These are phyloP conservation scores for Brienomyrus longianalis DNA, from an alignment of 2,113 vertebrate genomes.

Conservation along the genomic window DNA sequence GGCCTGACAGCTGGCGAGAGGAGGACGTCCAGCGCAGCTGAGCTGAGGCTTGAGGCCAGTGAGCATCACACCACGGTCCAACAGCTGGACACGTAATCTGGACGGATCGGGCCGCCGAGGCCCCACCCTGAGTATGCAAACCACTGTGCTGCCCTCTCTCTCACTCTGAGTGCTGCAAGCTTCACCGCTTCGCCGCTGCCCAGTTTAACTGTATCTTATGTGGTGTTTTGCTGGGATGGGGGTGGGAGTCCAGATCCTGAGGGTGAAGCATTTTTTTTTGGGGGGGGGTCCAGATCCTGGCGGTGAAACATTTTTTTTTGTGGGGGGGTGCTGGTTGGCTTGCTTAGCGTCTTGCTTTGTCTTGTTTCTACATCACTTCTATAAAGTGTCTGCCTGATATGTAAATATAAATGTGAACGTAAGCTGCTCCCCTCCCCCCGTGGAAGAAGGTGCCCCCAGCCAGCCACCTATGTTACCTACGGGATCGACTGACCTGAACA, in stretches of 20 bases:
- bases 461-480: neutral
- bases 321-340: neutral
- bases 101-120: neutral
- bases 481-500: neutral
- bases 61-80: constrained; percentile 48
- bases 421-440: neutral
- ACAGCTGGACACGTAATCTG: constrained; percentile 1
- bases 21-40: constrained; percentile 40
- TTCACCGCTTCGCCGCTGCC: neutral
- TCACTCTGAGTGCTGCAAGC: neutral
- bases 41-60: constrained; percentile 52
- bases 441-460: neutral
- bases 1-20: constrained; percentile 49
- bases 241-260: too few species aligned
- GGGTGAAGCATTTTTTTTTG: neutral
- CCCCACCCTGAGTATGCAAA: neutral
- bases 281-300: too few species aligned
- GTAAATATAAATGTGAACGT: neutral
- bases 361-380: neutral
- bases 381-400: neutral
- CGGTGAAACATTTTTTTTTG: neutral
- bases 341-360: neutral
- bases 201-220: too few species aligned
- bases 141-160: neutral
- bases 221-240: too few species aligned